phyloP scores from a whole-genome alignment of 2,113 vertebrate species.

The Cacatua alba region DNA sequence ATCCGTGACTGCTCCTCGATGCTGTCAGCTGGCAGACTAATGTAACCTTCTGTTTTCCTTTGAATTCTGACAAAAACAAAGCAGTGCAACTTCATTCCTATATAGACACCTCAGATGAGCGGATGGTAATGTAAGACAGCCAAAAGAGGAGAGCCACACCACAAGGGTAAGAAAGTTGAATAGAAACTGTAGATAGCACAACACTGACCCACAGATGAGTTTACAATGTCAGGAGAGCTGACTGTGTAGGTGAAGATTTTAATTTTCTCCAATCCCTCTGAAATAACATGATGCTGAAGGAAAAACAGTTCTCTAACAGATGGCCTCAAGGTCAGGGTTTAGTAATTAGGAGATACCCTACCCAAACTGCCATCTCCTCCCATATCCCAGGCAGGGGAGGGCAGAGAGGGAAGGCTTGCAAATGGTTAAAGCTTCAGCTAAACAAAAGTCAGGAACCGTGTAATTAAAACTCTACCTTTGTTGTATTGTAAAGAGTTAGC shows the following conservation, averaged over 20 bases:
- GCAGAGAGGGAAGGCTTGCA: constrained; percentile 58
- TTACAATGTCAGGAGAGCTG: background rate
- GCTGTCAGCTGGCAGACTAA: background rate
- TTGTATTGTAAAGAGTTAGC: constrained; percentile 80
- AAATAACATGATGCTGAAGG: constrained; percentile 5
- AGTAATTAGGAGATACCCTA: constrained; percentile 57
- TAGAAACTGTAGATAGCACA: background rate
- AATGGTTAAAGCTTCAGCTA: constrained; percentile 78
- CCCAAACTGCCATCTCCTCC: background rate
- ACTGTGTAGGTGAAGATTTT: background rate
- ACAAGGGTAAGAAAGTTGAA: background rate
- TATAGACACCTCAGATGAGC: background rate
- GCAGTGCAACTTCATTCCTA: background rate
- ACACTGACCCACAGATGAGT: accelerated
- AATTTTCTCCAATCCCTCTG: background rate
- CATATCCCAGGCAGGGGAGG: background rate
- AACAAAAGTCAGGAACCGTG: constrained; percentile 81
- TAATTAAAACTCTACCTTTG: constrained; percentile 84
- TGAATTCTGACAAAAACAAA: background rate
- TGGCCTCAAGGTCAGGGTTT: constrained; percentile 66
- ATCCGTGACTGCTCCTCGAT: background rate
- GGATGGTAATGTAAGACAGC: background rate
- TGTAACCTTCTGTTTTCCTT: background rate
- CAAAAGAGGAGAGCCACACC: background rate
- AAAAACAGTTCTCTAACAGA: constrained; percentile 52